Conservation (phyloP, 2,797 vertebrate species). For the Poeciliopsis gracilis region DNA sequence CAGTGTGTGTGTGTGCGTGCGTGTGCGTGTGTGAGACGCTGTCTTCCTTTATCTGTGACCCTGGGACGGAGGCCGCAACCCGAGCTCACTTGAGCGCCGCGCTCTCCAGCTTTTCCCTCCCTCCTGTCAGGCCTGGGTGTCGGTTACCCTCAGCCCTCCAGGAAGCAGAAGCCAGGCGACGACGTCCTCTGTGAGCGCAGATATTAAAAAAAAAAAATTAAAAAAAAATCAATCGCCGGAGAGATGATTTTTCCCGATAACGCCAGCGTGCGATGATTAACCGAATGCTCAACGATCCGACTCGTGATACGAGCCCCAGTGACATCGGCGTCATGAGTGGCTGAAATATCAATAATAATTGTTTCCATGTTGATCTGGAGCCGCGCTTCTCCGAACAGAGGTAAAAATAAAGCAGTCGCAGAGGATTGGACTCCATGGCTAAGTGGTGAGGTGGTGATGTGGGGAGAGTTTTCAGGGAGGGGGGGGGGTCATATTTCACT, state of each 20-base stretch:
- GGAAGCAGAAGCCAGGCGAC: constrained; percentile 62
- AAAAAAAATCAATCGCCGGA: constrained; percentile 74
- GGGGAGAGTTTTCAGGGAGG: too few species aligned
- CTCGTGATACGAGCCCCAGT: constrained; percentile 68
- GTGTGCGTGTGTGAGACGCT: constrained; percentile 5
- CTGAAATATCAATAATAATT: constrained; percentile 76
- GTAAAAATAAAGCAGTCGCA: constrained; percentile 64
- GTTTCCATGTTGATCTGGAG: constrained; percentile 70
- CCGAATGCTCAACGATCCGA: constrained; percentile 67
- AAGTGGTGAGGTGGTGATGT: constrained; percentile 9
- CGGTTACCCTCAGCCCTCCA: constrained; percentile 69
- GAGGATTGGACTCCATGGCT: constrained; percentile 46
- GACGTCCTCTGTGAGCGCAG: constrained; percentile 29
- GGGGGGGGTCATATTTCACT: constrained; percentile 48
- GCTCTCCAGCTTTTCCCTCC: constrained; percentile 51
- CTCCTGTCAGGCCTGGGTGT: constrained; percentile 47
- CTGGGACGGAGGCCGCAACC: constrained; percentile 60
- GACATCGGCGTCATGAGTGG: constrained; percentile 63
- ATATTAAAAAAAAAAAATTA: too few species aligned
- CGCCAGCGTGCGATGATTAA: constrained; percentile 70
- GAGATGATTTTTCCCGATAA: constrained; percentile 77
- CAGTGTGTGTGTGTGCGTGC: constrained; percentile 15
- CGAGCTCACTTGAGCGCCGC: constrained; percentile 62
- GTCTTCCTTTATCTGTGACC: constrained; percentile 52
- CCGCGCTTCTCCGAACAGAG: constrained; percentile 45